Conservation (phyloP, 2,797 vertebrate species). For the Cirrhinus molitorella region DNA sequence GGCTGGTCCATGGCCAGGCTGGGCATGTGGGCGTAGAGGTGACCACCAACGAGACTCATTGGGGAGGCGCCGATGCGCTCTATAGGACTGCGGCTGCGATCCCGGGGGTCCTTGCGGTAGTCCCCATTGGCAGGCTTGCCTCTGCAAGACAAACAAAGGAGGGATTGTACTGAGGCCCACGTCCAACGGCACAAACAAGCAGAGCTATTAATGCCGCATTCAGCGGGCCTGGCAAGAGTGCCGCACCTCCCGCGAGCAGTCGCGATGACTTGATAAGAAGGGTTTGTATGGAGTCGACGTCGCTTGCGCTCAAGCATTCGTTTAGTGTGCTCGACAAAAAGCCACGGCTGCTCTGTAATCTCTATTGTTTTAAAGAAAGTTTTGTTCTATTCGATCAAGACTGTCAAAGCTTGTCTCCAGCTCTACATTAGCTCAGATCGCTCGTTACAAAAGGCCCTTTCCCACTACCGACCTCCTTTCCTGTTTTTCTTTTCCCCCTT, state of each 20-base stretch:
- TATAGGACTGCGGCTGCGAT: slow-evolving; percentile 91
- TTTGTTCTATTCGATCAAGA: not conserved
- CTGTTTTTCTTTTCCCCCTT: slow-evolving; percentile 46
- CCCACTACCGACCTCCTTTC: slow-evolving; percentile 45
- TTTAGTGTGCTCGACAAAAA: not conserved
- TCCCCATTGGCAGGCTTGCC: slow-evolving; percentile 92
- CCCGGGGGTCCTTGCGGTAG: slow-evolving; percentile 90
- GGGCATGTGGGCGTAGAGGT: slow-evolving; percentile 87
- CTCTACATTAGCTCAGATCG: slow-evolving; percentile 9
- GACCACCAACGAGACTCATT: slow-evolving; percentile 85
- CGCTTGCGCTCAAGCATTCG: not conserved
- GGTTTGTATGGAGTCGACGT: not conserved
- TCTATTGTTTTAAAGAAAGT: not conserved
- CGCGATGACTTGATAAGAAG: slow-evolving; percentile 20
- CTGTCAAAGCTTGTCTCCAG: not conserved
- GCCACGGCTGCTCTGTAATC: not conserved
- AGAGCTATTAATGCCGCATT: slow-evolving; percentile 65
- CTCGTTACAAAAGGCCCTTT: slow-evolving; percentile 39
- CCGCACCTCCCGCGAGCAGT: not conserved
- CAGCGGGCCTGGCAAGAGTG: slow-evolving; percentile 34
- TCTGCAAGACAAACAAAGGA: slow-evolving; percentile 65
- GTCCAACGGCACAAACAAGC: slow-evolving; percentile 53
- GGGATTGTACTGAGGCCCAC: slow-evolving; percentile 55
- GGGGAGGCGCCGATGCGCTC: slow-evolving; percentile 86
- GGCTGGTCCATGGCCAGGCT: slow-evolving; percentile 95